Evolutionary conservation across 2,888 invertebrate species (phyloP), one percentile per base, ranked within the genome.

Genomic region (Mythimna impura): DNA sequence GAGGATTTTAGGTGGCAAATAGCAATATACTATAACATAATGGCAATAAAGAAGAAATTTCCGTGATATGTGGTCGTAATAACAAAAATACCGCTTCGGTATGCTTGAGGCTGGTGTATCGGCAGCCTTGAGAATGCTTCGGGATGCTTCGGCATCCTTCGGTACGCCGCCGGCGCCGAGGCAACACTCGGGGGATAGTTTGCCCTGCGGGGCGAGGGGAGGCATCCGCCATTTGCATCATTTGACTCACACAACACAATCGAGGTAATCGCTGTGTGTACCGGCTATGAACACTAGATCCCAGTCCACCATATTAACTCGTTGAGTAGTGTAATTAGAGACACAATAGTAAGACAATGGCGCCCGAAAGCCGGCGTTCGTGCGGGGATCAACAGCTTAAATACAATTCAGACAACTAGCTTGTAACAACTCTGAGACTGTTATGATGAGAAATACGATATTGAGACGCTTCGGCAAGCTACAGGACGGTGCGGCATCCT

Each of bases 1-100:
- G 40, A 40, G 40, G 40, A 12, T 40, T 40, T 40, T 40, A 40
- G 40, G 43, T 43, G 43, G 43, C 43, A 43, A 43, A 43, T 43
- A 43, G 43, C 14, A 43, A 43, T 43, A 14, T 78, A 78, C 68
- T 57, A 57, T 71, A 78, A 78, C 61, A 66, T 78, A 52, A 78
- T 74, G 74, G 68, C 79, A 79, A 73, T 73, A 71, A 79, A 73
- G 73, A 76, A 71, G 79, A 79, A 75, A 73, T 76, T 76, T 76
- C 73, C 70, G 57, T 76, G 65, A 78, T 75, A 76, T 75, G 55
- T 73, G 78, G 72, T 78, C 72, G 72, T 73, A 74, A 75, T 79
- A 79, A 79, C 67, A 76, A 79, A 79, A 79, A 69, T 76, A 75
- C 78, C 68, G 61, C 61, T 30, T 30, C 60, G 60, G 36, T 61